Evolutionary conservation across 1,140 invertebrate species (phyloP), one percentile per base, ranked within the genome.

Genomic region (Drosophila rufa): DNA sequence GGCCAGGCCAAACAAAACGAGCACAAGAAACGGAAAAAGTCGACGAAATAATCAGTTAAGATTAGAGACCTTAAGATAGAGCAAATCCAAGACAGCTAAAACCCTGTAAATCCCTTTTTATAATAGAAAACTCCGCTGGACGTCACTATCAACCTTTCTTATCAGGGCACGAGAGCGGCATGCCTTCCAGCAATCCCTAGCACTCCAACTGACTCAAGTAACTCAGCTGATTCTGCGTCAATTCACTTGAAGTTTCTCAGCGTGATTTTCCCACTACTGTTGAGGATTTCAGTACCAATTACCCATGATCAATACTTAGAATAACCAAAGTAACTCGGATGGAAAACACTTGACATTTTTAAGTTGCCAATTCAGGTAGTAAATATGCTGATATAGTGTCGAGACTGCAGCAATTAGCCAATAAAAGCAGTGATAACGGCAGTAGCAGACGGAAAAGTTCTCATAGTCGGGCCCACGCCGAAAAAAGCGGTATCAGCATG

Each of bases 401-500:
- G 42, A 60, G 56, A 76, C 51, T n/a, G 14, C 40, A 17, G 61
- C 43, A 45, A 58, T 66, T 75, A 65, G 38, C 76, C 58, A 56
- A 56, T 50, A 40, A 45, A 43, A 40, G 25, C 25, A 11, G 42
- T 76, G 56, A 73, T 73, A 73, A 62, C 47, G 48, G 25, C 15
- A 42, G 30, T 19, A 36, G 59, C 55, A 56, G 33, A 36, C 50
- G 46, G 57, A 61, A 58, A 56, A 25, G 46, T 58, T 75, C 69
- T 48, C 55, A 71, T 43, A 73, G 60, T 25, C 46, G 51, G 73
- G 59, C 61, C 73, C 73, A 75, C 36, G 71, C 58, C 43, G 4
- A 65, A 53, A 73, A 55, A 36, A 50, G 43, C 48, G 43, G 33
- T 56, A 46, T 57, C 66, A 81, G 58, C 75, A 75, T 55, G 62